Evolutionary conservation across 2,113 vertebrate species (phyloP).

Genomic region (Coracopsis vasa): DNA sequence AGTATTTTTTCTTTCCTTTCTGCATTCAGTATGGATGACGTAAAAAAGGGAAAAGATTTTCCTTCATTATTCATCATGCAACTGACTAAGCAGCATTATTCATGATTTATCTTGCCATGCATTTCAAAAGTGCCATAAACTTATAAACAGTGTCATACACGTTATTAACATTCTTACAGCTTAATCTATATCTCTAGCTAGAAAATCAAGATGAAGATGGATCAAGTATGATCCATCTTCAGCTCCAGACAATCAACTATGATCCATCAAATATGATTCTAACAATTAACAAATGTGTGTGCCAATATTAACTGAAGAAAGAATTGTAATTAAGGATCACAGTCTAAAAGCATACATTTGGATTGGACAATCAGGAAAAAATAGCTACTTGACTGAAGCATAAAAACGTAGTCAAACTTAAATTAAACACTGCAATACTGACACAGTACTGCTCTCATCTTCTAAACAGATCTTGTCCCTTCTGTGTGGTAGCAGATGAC

Average conservation of each 20-base stretch:
- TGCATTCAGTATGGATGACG: neutral
- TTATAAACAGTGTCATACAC: neutral
- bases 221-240: neutral
- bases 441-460: neutral
- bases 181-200: neutral
- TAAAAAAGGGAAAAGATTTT: neutral
- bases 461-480: neutral
- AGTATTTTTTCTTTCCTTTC: neutral
- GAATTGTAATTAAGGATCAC: neutral
- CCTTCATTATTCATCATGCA: neutral
- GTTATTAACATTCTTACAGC: neutral
- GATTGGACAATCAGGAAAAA: neutral
- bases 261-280: neutral
- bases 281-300: neutral
- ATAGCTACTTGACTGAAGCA: neutral
- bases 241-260: neutral
- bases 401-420: neutral
- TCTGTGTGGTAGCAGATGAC: neutral
- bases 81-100: conserved; percentile 14
- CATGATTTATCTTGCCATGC: neutral
- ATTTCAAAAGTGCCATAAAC: neutral
- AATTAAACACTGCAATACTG: neutral
- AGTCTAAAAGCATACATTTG: neutral
- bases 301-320: neutral
- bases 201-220: neutral